Conservation (phyloP, 2,113 vertebrate genomes). For the Cyanoderma ruficeps region DNA sequence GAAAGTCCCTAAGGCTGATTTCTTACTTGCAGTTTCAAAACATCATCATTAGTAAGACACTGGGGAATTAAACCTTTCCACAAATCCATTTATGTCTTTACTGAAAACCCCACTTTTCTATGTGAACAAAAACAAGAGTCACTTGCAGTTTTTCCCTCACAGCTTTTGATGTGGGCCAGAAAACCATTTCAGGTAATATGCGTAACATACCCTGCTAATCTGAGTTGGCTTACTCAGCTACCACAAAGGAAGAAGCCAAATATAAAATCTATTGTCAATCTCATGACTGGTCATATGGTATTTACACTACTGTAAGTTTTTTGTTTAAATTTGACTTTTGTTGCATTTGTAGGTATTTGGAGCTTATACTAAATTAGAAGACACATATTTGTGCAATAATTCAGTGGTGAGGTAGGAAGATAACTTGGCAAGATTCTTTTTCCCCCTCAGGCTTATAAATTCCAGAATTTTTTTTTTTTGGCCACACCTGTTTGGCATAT, state of each 20-base stretch:
- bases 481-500: neutral
- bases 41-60: constrained; percentile 42
- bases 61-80: constrained; percentile 17
- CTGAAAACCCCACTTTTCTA: constrained; percentile 14
- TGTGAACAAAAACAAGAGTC: neutral
- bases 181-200: constrained; percentile 34
- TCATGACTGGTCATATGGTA: neutral
- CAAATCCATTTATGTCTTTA: constrained; percentile 38
- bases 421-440: neutral
- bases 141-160: neutral
- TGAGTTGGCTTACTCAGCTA: neutral
- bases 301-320: neutral
- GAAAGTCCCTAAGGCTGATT: constrained; percentile 49
- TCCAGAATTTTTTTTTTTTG: neutral
- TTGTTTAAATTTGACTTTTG: neutral
- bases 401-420: neutral
- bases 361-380: neutral
- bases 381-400: constrained; percentile 21
- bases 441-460: neutral
- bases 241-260: constrained; percentile 28
- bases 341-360: neutral
- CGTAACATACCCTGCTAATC: neutral
- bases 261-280: constrained; percentile 10
- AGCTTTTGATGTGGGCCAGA: constrained; percentile 22
- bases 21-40: constrained; percentile 43